Conservation (phyloP, 2,888 invertebrate genomes). For the Drosophila kambysellisi region DNA sequence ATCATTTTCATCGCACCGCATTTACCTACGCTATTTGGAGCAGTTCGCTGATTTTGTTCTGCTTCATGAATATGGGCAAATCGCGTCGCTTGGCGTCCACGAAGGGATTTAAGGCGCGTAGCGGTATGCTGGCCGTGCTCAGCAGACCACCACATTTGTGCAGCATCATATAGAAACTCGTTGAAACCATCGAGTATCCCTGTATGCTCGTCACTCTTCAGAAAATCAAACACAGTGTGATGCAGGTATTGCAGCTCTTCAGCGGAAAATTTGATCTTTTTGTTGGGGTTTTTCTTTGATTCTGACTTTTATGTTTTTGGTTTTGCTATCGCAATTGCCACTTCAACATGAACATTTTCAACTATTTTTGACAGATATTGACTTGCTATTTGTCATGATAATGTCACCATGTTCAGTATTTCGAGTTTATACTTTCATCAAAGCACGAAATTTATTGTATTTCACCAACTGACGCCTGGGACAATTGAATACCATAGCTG, state of each 20-base stretch:
- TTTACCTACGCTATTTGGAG: conserved; percentile 71
- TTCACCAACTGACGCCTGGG: neutral
- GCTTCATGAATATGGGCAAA: conserved; percentile 76
- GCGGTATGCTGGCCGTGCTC: conserved; percentile 66
- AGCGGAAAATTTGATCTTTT: neutral
- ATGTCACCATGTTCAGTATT: neutral
- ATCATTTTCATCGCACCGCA: neutral
- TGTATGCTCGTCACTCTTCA: conserved; percentile 55
- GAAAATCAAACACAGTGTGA: conserved; percentile 66
- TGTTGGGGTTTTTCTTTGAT: neutral
- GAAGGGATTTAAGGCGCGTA: conserved; percentile 21
- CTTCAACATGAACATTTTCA: neutral
- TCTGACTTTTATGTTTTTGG: conserved; percentile 20
- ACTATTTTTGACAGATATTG: neutral
- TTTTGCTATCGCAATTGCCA: conserved; percentile 2
- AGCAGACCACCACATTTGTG: conserved; percentile 34
- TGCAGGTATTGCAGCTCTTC: conserved; percentile 43
- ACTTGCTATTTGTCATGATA: conserved; percentile 21
- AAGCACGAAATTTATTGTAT: neutral
- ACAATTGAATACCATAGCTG: neutral
- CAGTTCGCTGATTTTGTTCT: conserved; percentile 55
- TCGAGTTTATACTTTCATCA: neutral
- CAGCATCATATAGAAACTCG: conserved; percentile 1
- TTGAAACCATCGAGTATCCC: conserved; percentile 56
- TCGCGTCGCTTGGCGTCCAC: conserved; percentile 61